Conservation (phyloP, 2,113 vertebrate species). For the Electrona antarctica region DNA sequence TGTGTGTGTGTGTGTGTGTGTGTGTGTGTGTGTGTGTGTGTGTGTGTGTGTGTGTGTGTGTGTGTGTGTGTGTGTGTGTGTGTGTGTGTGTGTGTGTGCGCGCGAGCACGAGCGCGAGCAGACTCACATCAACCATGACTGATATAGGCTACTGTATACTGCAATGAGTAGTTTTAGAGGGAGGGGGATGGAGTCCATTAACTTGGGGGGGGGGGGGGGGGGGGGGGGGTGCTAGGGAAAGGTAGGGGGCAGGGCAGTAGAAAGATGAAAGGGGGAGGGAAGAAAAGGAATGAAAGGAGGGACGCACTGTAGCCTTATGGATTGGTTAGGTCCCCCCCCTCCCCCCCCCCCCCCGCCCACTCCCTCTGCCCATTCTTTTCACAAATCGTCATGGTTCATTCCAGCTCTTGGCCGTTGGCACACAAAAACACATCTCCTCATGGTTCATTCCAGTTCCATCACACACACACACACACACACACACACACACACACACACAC, state of each 20-base stretch:
- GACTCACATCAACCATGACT: constrained; percentile 1
- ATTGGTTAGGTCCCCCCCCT: constrained; percentile 2
- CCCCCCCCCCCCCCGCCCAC: background rate
- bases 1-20: background rate
- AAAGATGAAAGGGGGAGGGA: background rate
- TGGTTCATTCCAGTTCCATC: constrained; percentile 49
- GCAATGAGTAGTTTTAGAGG: constrained; percentile 34
- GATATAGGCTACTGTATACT: constrained; percentile 32
- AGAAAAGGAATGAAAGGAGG: background rate
- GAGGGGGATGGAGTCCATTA: background rate
- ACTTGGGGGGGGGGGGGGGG: background rate
- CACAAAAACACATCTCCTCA: constrained; percentile 17
- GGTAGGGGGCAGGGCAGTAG: constrained; percentile 9
- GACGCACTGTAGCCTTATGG: background rate
- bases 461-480: background rate
- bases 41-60: constrained; percentile 14
- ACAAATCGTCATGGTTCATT: background rate
- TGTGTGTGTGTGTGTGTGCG: background rate
- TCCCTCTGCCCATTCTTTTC: background rate
- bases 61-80: background rate
- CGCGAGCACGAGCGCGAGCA: background rate
- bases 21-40: constrained; percentile 9
- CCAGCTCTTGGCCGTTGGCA: background rate
- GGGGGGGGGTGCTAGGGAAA: background rate
- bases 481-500: constrained; percentile 14